phyloP scores from a whole-genome alignment of 1,140 invertebrate species.

The Drosophila takahashii region DNA sequence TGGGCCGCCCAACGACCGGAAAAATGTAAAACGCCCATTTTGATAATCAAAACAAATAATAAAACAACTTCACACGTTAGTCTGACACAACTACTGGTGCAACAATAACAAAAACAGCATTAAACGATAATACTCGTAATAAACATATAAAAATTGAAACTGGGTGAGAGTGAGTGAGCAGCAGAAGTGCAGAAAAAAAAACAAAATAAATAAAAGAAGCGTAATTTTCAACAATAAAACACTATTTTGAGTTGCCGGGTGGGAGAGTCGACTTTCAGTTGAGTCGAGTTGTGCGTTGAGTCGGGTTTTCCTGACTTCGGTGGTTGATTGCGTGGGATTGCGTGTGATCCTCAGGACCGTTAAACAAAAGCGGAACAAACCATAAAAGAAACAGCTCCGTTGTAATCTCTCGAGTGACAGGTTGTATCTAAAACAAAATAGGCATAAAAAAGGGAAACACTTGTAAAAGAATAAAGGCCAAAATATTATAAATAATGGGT shows the following conservation, averaged over 20 bases:
- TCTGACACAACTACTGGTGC: constrained; percentile 34
- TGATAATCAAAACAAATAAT: constrained; percentile 84
- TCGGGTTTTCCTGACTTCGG: constrained; percentile 6
- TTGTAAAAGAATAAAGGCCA: constrained; percentile 36
- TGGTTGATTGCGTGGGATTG: constrained; percentile 16
- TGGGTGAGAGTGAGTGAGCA: constrained; percentile 62
- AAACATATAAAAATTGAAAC: constrained; percentile 83
- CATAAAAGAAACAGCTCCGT: constrained; percentile 46
- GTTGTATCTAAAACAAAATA: constrained; percentile 62
- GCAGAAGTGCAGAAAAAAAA: constrained; percentile 22
- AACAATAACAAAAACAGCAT: constrained; percentile 51
- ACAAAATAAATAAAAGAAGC: constrained; percentile 55
- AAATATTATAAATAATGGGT: neutral
- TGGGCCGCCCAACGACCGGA: constrained; percentile 71
- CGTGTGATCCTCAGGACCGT: constrained; percentile 33
- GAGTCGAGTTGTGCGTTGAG: constrained; percentile 26
- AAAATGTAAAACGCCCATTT: constrained; percentile 78
- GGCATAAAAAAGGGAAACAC: constrained; percentile 38
- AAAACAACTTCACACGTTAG: constrained; percentile 82
- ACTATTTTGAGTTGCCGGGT: constrained; percentile 53
- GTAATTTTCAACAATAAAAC: constrained; percentile 73
- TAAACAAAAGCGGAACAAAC: constrained; percentile 54
- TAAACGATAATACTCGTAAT: constrained; percentile 84
- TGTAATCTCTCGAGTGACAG: constrained; percentile 49
- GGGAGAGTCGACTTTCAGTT: neutral